phyloP scores from a whole-genome alignment of 2,113 vertebrate species.

The Anser brachyrhynchus region DNA sequence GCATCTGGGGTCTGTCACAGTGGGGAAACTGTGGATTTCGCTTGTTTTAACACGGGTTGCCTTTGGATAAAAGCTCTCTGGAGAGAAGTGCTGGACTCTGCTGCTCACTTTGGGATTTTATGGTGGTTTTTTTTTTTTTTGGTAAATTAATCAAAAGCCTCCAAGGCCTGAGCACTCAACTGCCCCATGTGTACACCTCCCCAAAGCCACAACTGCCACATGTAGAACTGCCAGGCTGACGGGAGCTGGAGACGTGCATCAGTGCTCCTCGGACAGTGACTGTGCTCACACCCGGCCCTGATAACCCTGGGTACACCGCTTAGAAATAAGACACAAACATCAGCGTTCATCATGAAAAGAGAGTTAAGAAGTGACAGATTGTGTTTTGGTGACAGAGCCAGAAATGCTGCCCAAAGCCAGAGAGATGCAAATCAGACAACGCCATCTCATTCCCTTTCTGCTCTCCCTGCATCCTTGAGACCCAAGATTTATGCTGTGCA shows the following conservation, averaged over 20 bases:
- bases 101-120: not conserved
- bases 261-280: not conserved
- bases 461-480: not conserved
- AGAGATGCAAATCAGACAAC: not conserved
- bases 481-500: not conserved
- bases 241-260: fast-evolving
- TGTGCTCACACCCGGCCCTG: not conserved
- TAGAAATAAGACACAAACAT: fast-evolving
- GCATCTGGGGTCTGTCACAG: not conserved
- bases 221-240: fast-evolving
- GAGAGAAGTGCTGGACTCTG: not conserved
- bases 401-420: not conserved
- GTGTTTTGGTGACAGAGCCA: not conserved
- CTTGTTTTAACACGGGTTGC: not conserved
- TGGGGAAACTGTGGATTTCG: not conserved
- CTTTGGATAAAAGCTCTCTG: not conserved
- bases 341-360: fast-evolving
- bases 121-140: no score
- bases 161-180: not conserved
- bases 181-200: not conserved
- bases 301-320: fast-evolving
- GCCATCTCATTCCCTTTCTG: fast-evolving
- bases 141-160: not conserved
- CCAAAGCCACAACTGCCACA: not conserved
- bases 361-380: not conserved